Conservation (phyloP, 2,797 vertebrate species). For the Acomys russatus region DNA sequence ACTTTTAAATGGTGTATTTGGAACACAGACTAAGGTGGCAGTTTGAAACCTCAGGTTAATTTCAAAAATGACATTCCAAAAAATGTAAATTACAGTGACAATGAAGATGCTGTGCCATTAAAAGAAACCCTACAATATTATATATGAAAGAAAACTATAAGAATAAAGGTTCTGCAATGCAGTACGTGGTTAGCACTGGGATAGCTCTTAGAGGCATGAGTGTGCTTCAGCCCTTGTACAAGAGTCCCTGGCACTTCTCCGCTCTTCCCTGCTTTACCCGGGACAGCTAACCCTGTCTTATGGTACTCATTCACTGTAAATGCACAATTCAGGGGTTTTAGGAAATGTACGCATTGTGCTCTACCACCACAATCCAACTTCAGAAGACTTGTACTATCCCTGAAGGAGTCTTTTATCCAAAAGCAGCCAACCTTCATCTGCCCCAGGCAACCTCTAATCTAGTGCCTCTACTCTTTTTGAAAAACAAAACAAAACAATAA, state of each 20-base stretch:
- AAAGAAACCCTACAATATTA: neutral
- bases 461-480: neutral
- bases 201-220: slow-evolving; percentile 14
- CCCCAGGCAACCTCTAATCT: neutral
- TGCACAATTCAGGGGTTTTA: neutral
- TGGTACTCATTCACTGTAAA: neutral
- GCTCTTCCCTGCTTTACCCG: neutral
- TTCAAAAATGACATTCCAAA: neutral
- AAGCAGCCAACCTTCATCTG: neutral
- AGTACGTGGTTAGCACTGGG: neutral
- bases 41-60: slow-evolving; percentile 28
- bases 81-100: slow-evolving; percentile 10
- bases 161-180: slow-evolving; percentile 30
- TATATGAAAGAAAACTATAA: slow-evolving; percentile 35
- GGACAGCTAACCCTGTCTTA: neutral
- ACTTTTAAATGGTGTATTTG: slow-evolving; percentile 29
- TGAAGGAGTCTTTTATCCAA: neutral
- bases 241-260: neutral
- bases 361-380: slow-evolving; percentile 12
- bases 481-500: neutral
- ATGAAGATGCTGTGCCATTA: slow-evolving; percentile 34
- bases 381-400: neutral
- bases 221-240: neutral
- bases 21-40: slow-evolving; percentile 14
- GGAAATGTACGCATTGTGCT: neutral